Base-by-base conservation (phyloP, 2,888 invertebrate genomes). In the Quadroppia sp. region DNA sequence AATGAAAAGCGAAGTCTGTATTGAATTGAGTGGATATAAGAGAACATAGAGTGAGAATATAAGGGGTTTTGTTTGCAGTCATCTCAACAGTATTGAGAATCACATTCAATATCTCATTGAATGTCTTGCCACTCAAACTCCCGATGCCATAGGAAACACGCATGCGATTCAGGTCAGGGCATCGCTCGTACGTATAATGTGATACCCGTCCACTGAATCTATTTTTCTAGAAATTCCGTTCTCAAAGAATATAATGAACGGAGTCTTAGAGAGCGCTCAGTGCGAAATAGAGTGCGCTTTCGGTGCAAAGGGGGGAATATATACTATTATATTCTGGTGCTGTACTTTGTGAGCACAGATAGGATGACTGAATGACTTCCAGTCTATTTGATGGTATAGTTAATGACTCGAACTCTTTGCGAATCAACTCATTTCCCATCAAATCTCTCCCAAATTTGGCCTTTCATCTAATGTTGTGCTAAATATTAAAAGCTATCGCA, bases 391-490 rank as follows among this genome's bases (percentile, higher is more conserved):
- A 53, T 53, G 53, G 9, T 23, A 53, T 53, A 53, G 6, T 53
- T 53, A 53, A 53, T 53, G 53, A 53, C 53, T 53, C 53, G 53
- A 23, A 53, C 6, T 53, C 25, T 53, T 50, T n/a, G 3, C 23
- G n/a, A 53, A 53, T 53, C 53, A 53, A 53, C 53, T 53, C 53
- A 53, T 53, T 53, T 53, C 53, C 53, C 53, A 53, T 53, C 25
- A 53, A 53, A 53, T 53, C 53, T 53, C 23, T 3, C 23, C 4
- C 9, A 53, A 53, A 17, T 53, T 53, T 53, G 53, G 20, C n/a
- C 53, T 53, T 25, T 53, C 9, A 7, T 53, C 4, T n/a, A 53
- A 53, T 53, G 53, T 53, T 53, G 53, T 53, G 53, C 23, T 53
- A 53, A 53, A 23, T 53, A 53, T 53, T 53, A 23, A 53, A 53